Percentiles rank a stretch among this genome's conserved stretches.
Evolutionary conservation across 2,888 invertebrate species (phyloP).

Genomic region (Trichopoda pennipes): DNA sequence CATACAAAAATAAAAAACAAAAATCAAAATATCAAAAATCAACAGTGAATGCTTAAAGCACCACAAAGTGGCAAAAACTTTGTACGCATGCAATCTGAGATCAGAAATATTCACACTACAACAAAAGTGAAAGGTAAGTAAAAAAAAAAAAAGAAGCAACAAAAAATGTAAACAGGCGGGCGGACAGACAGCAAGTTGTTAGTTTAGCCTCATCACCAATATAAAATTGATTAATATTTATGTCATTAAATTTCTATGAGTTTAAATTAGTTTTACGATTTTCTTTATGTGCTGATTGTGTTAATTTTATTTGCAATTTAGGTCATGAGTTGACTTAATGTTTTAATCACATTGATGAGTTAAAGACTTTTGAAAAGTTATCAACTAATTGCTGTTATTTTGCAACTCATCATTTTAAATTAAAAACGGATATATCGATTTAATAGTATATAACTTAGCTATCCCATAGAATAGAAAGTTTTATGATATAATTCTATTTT

Average conservation of each 20-base stretch:
- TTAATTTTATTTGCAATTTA: background rate
- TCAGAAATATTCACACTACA: conserved; percentile 6
- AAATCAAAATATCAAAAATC: background rate
- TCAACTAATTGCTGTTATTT: too few species aligned
- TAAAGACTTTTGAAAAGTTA: background rate
- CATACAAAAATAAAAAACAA: conserved; percentile 9
- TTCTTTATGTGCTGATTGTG: background rate
- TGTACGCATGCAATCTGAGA: conserved; percentile 25
- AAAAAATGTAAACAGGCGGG: conserved; percentile 5
- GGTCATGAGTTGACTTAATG: conserved; percentile 19
- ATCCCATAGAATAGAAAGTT: too few species aligned
- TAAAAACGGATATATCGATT: too few species aligned
- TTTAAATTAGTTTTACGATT: conserved; percentile 48
- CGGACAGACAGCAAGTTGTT: conserved; percentile 5
- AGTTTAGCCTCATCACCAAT: conserved; percentile 19
- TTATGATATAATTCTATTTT: too few species aligned
- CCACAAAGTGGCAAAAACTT: conserved; percentile 41
- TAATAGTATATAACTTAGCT: too few species aligned
- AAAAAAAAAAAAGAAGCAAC: too few species aligned
- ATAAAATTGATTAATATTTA: conserved; percentile 38
- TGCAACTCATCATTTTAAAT: too few species aligned
- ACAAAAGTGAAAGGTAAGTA: conserved; percentile 63
- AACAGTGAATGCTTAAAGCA: background rate
- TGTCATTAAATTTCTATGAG: conserved; percentile 51
- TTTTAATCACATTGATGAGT: conserved; percentile 1